phyloP scores from a whole-genome alignment of 2,888 invertebrate genomes.

The Dicyrtomina minuta region DNA sequence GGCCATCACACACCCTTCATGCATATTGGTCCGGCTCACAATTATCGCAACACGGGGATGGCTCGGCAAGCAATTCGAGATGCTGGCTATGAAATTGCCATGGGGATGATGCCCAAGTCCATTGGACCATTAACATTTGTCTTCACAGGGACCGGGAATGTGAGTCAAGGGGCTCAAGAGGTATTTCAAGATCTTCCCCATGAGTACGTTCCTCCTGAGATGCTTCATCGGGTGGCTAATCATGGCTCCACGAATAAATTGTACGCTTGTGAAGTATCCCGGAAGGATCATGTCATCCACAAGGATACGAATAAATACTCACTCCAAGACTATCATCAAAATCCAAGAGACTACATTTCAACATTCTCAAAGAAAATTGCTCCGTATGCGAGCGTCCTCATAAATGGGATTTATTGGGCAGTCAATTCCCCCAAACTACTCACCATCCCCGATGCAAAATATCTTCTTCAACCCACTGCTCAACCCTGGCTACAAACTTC shows the following conservation, averaged over 20 bases:
- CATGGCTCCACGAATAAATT: conserved; percentile 94
- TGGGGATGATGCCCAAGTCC: conserved; percentile 94
- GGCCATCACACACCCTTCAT: conserved; percentile 99
- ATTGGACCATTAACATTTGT: conserved; percentile 84
- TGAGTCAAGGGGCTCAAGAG: conserved; percentile 72
- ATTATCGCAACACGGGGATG: conserved; percentile 97
- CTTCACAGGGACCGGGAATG: conserved; percentile 97
- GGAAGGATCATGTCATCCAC: conserved; percentile 88
- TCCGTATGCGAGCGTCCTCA: conserved; percentile 92
- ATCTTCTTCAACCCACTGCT: conserved; percentile 79
- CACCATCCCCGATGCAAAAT: conserved; percentile 97
- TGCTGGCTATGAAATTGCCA: conserved; percentile 97
- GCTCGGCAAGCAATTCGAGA: conserved; percentile 95
- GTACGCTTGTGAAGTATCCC: conserved; percentile 92
- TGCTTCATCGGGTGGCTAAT: conserved; percentile 90
- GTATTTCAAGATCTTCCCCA: conserved; percentile 94
- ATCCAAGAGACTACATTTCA: conserved; percentile 91
- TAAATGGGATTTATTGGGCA: conserved; percentile 99
- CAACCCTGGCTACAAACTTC: conserved; percentile 92
- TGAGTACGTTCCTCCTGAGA: conserved; percentile 95
- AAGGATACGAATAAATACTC: conserved; percentile 92
- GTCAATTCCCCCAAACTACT: conserved; percentile 92
- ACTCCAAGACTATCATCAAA: conserved; percentile 83
- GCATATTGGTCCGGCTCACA: conserved; percentile 76
- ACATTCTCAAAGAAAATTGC: conserved; percentile 96